Conservation (phyloP, 2,797 vertebrate genomes). For the Sebastes hubbsi region DNA sequence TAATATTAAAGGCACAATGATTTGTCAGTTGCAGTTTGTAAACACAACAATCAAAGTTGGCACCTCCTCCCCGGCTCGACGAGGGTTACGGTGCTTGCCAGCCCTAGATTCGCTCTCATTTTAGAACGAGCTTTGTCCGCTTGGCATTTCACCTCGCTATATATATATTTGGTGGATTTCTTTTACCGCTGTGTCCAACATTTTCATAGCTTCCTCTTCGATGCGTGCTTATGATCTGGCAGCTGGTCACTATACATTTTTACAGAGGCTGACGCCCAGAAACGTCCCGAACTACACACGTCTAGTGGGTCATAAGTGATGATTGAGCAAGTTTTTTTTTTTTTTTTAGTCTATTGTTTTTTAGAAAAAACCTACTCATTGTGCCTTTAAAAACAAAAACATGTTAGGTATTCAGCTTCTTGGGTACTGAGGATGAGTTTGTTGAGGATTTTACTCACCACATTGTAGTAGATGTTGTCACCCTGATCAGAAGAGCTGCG, state of each 20-base stretch:
- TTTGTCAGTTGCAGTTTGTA: neutral
- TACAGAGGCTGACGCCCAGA: neutral
- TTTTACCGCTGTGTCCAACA: neutral
- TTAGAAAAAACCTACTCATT: neutral
- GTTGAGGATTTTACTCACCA: conserved; percentile 64
- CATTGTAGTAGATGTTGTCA: conserved; percentile 71
- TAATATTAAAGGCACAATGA: neutral
- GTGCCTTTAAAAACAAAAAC: neutral
- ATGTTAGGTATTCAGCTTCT: neutral
- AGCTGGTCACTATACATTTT: neutral
- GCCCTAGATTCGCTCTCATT: neutral
- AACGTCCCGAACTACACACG: neutral
- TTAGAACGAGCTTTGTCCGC: neutral
- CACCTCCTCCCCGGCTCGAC: neutral
- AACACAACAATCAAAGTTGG: neutral
- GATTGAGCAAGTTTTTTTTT: neutral
- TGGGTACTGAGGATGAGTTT: neutral
- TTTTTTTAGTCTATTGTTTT: neutral
- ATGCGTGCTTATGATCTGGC: neutral
- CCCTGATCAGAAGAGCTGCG: conserved; percentile 63
- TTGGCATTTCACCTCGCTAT: neutral
- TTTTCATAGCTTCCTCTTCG: neutral
- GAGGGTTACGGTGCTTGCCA: neutral
- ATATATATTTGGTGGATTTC: neutral
- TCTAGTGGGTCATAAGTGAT: neutral